These are phyloP conservation scores for Ormyrus nitidulus DNA, from an alignment of 2,888 invertebrate species.

Conservation along the genomic window DNA sequence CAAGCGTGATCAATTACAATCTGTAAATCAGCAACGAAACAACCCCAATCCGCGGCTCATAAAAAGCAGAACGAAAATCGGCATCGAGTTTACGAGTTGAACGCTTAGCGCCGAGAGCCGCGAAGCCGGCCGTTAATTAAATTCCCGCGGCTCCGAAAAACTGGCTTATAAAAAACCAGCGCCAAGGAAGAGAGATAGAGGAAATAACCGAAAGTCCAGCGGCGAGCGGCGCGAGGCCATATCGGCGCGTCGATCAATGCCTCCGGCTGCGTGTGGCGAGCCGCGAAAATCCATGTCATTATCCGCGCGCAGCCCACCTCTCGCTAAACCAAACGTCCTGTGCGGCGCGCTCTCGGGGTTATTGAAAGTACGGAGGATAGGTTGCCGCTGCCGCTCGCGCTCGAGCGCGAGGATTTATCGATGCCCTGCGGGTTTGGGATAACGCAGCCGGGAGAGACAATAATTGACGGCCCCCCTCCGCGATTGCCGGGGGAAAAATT, in stretches of 20 bases:
- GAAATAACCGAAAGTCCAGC: slow-evolving; percentile 29
- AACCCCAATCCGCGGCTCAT: no score
- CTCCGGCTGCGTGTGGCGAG: slow-evolving; percentile 13
- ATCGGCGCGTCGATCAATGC: slow-evolving; percentile 6
- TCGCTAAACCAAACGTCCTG: no score
- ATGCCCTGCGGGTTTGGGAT: no score
- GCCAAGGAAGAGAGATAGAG: background rate
- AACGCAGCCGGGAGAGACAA: background rate
- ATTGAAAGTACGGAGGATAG: background rate
- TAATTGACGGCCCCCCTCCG: background rate
- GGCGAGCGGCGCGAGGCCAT: background rate
- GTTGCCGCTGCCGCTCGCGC: slow-evolving; percentile 1
- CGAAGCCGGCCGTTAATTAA: slow-evolving; percentile 27
- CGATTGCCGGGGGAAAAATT: background rate
- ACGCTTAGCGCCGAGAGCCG: no score
- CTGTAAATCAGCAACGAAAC: no score
- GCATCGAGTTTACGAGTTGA: no score
- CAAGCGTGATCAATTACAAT: no score
- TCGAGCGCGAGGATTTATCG: slow-evolving; percentile 24
- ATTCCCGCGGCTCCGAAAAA: background rate
- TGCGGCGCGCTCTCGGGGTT: background rate
- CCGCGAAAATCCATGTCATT: slow-evolving; percentile 13
- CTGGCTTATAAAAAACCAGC: background rate
- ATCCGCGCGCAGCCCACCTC: background rate
- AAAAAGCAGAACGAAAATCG: no score